phyloP scores from a whole-genome alignment of 2,888 invertebrate species.

The Leucoma salicis region DNA sequence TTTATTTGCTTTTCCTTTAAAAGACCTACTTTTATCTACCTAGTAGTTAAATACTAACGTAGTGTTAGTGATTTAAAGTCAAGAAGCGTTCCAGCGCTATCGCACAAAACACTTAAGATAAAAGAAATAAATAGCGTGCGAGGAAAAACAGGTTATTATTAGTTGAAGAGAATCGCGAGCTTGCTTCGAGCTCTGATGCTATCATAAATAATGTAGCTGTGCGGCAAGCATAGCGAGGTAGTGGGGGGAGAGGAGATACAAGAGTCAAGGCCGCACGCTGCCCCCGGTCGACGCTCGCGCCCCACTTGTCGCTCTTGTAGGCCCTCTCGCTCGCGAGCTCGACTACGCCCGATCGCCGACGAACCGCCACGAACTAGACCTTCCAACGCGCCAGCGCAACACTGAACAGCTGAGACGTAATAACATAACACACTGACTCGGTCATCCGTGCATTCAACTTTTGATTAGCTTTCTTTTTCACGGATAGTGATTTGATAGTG shows the following conservation, averaged over 20 bases:
- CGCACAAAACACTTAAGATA: constrained; percentile 38
- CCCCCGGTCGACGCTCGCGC: constrained; percentile 90
- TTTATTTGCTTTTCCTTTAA: constrained; percentile 21
- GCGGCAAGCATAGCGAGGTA: constrained; percentile 62
- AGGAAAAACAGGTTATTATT: constrained; percentile 81
- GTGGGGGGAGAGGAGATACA: constrained; percentile 51
- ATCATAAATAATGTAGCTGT: constrained; percentile 80
- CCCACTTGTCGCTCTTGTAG: constrained; percentile 70
- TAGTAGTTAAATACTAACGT: not conserved
- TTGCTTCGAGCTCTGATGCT: constrained; percentile 76
- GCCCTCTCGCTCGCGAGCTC: constrained; percentile 60
- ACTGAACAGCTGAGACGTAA: constrained; percentile 79
- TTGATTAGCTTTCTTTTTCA: constrained; percentile 80
- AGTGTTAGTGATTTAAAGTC: constrained; percentile 2
- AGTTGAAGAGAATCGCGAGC: constrained; percentile 76
- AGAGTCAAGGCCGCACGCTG: constrained; percentile 90
- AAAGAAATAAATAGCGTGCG: constrained; percentile 74
- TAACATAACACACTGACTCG: constrained; percentile 82
- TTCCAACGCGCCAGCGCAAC: constrained; percentile 76
- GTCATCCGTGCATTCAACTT: constrained; percentile 82
- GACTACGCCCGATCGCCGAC: constrained; percentile 56
- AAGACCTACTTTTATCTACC: constrained; percentile 3
- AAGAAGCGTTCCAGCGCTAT: constrained; percentile 13
- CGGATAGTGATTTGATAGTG: constrained; percentile 58
- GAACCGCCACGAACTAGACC: constrained; percentile 77